phyloP scores from a whole-genome alignment of 1,140 invertebrate genomes.

The Leptinotarsa undecemlineata region DNA sequence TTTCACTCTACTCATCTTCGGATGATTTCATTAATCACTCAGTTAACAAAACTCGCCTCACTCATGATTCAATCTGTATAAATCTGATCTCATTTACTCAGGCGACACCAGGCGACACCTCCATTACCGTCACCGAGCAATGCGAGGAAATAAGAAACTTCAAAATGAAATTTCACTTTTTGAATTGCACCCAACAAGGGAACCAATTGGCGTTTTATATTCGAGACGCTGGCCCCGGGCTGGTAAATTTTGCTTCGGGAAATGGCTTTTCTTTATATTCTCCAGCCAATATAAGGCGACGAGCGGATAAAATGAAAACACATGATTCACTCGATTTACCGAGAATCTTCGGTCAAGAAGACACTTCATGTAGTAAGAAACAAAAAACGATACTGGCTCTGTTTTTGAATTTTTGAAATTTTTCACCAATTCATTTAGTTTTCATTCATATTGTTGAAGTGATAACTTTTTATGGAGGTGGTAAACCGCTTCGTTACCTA shows the following conservation, averaged over 20 bases:
- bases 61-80: no score
- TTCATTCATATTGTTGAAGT: no score
- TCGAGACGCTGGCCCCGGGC: conserved; percentile 36
- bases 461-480: no score
- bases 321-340: conserved; percentile 51
- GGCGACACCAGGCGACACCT: background rate
- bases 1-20: no score
- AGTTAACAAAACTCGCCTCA: no score
- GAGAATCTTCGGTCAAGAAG: conserved; percentile 48
- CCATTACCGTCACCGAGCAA: background rate
- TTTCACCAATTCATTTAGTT: no score
- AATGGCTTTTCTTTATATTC: conserved; percentile 48
- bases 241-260: conserved; percentile 31
- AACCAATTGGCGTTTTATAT: conserved; percentile 52
- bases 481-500: no score
- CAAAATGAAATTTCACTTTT: conserved; percentile 55
- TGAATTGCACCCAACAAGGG: conserved; percentile 53
- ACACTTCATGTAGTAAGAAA: conserved; percentile 8
- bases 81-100: no score
- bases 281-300: conserved; percentile 43
- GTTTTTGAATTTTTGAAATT: no score
- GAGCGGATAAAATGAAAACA: conserved; percentile 48
- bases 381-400: no score
- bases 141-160: conserved; percentile 48
- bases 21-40: no score